Evolutionary conservation across 2,888 invertebrate genomes (phyloP), one percentile per base, ranked within the genome.

Genomic region (Brachyptera putata): DNA sequence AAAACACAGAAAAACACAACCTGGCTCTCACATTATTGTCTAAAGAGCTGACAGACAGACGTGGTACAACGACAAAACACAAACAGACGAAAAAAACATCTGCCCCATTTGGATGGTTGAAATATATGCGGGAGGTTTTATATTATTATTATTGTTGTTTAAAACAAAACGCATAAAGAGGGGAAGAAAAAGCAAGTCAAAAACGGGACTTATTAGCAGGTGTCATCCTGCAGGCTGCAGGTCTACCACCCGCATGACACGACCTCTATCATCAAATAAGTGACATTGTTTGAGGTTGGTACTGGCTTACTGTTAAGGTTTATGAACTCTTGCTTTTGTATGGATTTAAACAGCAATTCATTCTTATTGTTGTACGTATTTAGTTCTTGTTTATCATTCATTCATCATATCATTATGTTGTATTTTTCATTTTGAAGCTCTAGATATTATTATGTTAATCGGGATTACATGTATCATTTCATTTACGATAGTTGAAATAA

Each of bases 91-190:
- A 46, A 46, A 46, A 46, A 46, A 21, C 46, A 46, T 46, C 46
- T 46, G 46, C 46, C 41, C 21, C 41, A 41, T 46, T 46, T 46
- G 24, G n/a, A 22, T 7, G 41, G 41, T 16, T 46, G 46, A 46
- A 22, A 46, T 46, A 13, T 24, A 46, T 46, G 46, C 46, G 46
- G 46, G 46, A 46, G 3, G 41, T 41, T 41, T 41, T 41, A 41
- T 46, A 46, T 46, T 30, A 30, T 30, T 30, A 30, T 30, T 30
- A 24, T 41, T 46, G 46, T 46, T 46, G 5, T 30, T 46, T 24
- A 24, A 46, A 46, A 46, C 46, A 46, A 46, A 41, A 41, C 16
- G 41, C 41, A 14, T 41, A n/a, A 30, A 11, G 30, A 30, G 30
- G 30, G 30, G 30, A 11, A 11, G 5, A 30, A 30, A 11, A n/a